Base-by-base conservation (phyloP, 2,888 invertebrate genomes). In the Drosophila robusta region DNA sequence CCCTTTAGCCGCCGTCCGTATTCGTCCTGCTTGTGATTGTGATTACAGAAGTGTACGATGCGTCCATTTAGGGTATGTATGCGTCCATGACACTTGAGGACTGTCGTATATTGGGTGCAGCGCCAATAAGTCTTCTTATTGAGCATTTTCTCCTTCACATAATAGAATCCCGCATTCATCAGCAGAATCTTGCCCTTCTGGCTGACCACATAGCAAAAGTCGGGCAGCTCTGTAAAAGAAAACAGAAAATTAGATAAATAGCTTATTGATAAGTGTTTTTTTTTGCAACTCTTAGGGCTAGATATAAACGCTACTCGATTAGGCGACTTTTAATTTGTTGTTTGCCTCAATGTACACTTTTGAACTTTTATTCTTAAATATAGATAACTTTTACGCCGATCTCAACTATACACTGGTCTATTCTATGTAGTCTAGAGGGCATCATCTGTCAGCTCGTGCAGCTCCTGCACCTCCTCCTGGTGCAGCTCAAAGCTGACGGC, bases 81-180 rank as follows among this genome's bases (percentile, higher is more conserved):
- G 16, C 92, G 84, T 4, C 90, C 92, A 42, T 90, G 92, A 56
- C 92, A 92, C 56, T 87, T 90, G 9, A 76, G 54, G 0, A 74
- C 60, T 4, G 92, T 92, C 7, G 92, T 92, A 51, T 92, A 92
- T 60, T 91, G 90, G 1, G 90, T 91, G 70, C 92, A 92, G 32
- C 92, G 89, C 92, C 92, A 92, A 70, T 92, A 92, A 8, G 90
- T 88, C 71, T 92, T 92, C 24, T 79, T 73, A 0, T 90, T 89
- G 14, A 91, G 86, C 16, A 72, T 38, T 73, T 92, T 92, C 56
- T 92, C 92, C 11, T 88, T 87, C 1, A 92, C 91, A 63, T 91
- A 92, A 64, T 89, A 90, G 73, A 72, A 91, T 22, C 91, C 91
- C 2, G 90, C 85, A 45, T 87, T 73, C 8, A 82, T 68, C 16